A percentile compares a stretch with the other conserved stretches of the same genome.
Evolutionary conservation across 2,113 vertebrate genomes (phyloP).

Genomic region (Clupea harengus): DNA sequence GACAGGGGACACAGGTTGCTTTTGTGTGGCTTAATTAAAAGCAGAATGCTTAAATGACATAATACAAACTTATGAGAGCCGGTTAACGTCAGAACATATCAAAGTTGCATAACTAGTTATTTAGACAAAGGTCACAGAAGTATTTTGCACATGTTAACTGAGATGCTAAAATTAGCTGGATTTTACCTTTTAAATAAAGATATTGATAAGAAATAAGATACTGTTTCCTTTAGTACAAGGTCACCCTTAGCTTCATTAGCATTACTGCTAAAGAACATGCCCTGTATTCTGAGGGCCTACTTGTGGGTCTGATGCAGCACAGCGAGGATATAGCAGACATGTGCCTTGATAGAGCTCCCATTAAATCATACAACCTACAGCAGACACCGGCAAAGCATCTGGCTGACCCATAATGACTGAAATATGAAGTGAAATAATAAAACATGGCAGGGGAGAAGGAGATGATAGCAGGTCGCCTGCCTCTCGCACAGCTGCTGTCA

Average conservation of each 20-base stretch:
- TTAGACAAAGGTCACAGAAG: background rate
- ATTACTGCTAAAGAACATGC: background rate
- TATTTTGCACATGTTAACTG: background rate
- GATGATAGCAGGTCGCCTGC: slow-evolving; percentile 63
- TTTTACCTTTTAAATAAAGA: background rate
- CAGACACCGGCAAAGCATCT: background rate
- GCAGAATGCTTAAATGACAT: background rate
- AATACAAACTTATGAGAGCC: background rate
- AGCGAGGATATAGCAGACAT: background rate
- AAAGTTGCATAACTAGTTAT: background rate
- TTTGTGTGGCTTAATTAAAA: background rate
- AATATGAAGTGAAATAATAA: slow-evolving; percentile 46
- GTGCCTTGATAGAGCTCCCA: background rate
- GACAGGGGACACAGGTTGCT: slow-evolving; percentile 25
- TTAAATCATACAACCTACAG: slow-evolving; percentile 2
- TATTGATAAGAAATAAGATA: background rate
- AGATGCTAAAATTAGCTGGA: background rate
- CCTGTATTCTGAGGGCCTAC: background rate
- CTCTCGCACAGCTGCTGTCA: slow-evolving; percentile 37
- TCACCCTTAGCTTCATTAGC: background rate
- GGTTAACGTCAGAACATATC: background rate
- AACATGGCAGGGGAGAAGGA: slow-evolving; percentile 46
- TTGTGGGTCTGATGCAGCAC: background rate
- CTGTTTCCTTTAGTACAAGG: background rate
- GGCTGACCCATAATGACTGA: slow-evolving; percentile 10